These are phyloP conservation scores for Manis javanica DNA, from an alignment of 2,797 vertebrate genomes.

Conservation along the genomic window DNA sequence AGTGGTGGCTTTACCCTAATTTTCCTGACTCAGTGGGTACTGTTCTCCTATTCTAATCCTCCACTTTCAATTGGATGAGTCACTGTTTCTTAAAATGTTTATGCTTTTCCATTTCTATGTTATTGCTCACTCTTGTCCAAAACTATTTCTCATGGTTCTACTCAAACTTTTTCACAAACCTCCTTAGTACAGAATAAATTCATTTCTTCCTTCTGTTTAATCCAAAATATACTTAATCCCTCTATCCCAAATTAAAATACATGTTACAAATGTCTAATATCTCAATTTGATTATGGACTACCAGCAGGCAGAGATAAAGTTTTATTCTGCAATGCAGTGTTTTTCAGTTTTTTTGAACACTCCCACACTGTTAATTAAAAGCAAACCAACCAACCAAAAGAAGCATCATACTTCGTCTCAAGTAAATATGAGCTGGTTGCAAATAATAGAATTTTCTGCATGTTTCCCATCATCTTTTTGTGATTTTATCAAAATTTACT, in stretches of 20 bases:
- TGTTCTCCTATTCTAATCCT: neutral
- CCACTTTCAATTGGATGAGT: neutral
- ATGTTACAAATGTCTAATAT: neutral
- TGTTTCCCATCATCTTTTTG: neutral
- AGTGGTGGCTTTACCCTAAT: neutral
- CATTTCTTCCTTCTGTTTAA: neutral
- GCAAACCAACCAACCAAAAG: neutral
- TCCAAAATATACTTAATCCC: neutral
- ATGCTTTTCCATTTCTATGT: neutral
- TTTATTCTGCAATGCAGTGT: neutral
- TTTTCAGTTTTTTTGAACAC: neutral
- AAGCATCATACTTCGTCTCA: neutral
- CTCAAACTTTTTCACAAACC: neutral
- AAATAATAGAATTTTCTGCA: neutral
- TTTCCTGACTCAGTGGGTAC: neutral
- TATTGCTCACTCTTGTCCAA: neutral
- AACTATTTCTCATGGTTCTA: neutral
- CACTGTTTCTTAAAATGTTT: neutral
- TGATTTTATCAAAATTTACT: neutral
- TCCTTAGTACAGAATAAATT: neutral
- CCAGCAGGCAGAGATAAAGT: neutral
- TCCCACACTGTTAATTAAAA: neutral
- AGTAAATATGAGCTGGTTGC: neutral
- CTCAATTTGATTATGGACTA: neutral
- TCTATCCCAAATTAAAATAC: neutral